These are phyloP conservation scores for Nomada hirtipes DNA, from an alignment of 2,888 invertebrate genomes.

Conservation along the genomic window DNA sequence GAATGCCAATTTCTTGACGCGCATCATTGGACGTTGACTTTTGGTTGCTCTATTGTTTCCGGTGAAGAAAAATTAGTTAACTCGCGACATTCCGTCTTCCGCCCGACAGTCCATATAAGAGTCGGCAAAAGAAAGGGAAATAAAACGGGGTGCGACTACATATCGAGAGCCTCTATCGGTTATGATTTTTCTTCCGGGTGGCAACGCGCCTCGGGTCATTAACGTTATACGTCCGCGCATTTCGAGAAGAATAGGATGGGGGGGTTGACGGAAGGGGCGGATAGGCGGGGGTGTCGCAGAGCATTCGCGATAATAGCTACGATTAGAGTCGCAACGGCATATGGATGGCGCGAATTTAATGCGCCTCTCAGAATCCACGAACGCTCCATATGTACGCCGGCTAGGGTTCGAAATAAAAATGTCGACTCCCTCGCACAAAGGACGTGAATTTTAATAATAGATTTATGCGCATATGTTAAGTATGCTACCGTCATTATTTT, in stretches of 20 bases:
- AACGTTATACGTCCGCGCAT: constrained; percentile 50
- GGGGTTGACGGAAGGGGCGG: constrained; percentile 48
- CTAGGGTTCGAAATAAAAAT: constrained; percentile 74
- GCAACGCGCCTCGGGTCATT: constrained; percentile 50
- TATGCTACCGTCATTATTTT: constrained; percentile 79
- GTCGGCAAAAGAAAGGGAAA: constrained; percentile 3
- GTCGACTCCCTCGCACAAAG: constrained; percentile 75
- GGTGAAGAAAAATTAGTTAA: no score
- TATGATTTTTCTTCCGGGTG: constrained; percentile 44
- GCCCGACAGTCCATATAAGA: neutral
- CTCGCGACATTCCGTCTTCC: no score
- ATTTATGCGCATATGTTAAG: constrained; percentile 84
- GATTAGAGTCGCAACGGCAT: constrained; percentile 77
- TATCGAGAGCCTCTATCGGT: constrained; percentile 39
- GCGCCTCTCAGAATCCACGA: constrained; percentile 67
- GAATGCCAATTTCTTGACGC: no score
- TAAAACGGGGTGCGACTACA: neutral
- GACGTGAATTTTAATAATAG: constrained; percentile 82
- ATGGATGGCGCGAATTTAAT: constrained; percentile 75
- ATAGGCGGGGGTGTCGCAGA: constrained; percentile 46
- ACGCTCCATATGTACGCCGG: constrained; percentile 77
- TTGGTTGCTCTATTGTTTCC: no score
- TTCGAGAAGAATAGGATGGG: constrained; percentile 54
- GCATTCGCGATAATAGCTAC: constrained; percentile 69
- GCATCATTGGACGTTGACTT: no score